A percentile compares a stretch with the other conserved stretches of the same genome.
These are phyloP conservation scores for Euleptes europaea DNA, from an alignment of 2,113 vertebrate species.

Conservation along the genomic window DNA sequence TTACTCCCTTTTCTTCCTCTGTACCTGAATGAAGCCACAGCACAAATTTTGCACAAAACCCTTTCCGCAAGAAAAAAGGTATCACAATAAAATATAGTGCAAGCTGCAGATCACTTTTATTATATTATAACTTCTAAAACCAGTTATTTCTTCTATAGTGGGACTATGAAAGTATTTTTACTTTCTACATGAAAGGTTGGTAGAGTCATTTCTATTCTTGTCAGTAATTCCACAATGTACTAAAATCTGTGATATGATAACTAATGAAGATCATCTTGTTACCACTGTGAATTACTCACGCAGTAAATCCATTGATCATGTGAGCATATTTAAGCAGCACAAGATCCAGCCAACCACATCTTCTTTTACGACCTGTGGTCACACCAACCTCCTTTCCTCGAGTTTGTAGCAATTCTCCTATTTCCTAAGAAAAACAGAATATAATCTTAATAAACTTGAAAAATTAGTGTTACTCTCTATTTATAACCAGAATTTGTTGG, in stretches of 20 bases:
- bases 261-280: constrained; percentile 3
- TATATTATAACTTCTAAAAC: not conserved
- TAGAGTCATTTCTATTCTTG: not conserved
- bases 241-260: constrained; percentile 12
- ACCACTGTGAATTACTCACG: constrained; percentile 80
- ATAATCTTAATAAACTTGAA: not conserved
- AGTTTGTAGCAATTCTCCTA: constrained; percentile 88
- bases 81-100: not conserved
- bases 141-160: not conserved
- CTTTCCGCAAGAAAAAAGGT: not conserved
- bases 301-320: constrained; percentile 98
- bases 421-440: constrained; percentile 73
- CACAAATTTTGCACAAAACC: not conserved
- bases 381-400: constrained; percentile 94
- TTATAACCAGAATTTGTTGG: not conserved
- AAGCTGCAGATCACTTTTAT: not conserved
- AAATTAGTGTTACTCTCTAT: not conserved
- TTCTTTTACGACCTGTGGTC: constrained; percentile 94
- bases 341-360: constrained; percentile 97
- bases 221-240: not conserved
- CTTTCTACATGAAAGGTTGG: not conserved
- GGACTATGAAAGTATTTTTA: not conserved
- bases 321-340: constrained; percentile 94
- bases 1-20: not conserved
- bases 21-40: not conserved